phyloP scores from a whole-genome alignment of 2,888 invertebrate genomes.

The Teinopalpus imperialis region DNA sequence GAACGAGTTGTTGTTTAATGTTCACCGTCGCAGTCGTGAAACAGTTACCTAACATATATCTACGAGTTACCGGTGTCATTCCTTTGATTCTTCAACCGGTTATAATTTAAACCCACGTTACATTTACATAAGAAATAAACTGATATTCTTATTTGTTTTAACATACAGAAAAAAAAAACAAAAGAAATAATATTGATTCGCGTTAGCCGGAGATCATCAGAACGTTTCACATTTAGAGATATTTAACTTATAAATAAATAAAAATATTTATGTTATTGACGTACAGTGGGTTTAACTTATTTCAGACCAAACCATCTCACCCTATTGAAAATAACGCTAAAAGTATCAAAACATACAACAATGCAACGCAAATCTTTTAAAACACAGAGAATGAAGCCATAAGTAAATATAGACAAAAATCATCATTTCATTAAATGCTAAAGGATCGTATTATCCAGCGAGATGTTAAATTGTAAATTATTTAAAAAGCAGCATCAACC shows the following conservation, averaged over 20 bases:
- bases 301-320: slow-evolving; percentile 35
- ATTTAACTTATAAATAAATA: too few relatives aligned
- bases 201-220: too few relatives aligned
- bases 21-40: background rate
- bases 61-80: background rate
- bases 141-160: too few relatives aligned
- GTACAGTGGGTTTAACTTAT: slow-evolving; percentile 39
- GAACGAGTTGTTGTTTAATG: slow-evolving; percentile 40
- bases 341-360: slow-evolving; percentile 49
- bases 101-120: slow-evolving; percentile 14
- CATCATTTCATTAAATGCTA: slow-evolving; percentile 28
- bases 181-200: too few relatives aligned
- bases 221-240: too few relatives aligned
- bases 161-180: too few relatives aligned
- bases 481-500: slow-evolving; percentile 45
- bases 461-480: slow-evolving; percentile 37
- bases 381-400: slow-evolving; percentile 39
- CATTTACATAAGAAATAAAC: too few relatives aligned
- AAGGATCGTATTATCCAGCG: slow-evolving; percentile 28
- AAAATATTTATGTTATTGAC: background rate
- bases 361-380: slow-evolving; percentile 49
- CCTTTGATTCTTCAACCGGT: background rate
- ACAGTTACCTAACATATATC: background rate
- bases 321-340: slow-evolving; percentile 57
- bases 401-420: slow-evolving; percentile 32